These are phyloP conservation scores for Myotis lucifugus DNA, from an alignment of 2,113 vertebrate genomes.

Conservation along the genomic window DNA sequence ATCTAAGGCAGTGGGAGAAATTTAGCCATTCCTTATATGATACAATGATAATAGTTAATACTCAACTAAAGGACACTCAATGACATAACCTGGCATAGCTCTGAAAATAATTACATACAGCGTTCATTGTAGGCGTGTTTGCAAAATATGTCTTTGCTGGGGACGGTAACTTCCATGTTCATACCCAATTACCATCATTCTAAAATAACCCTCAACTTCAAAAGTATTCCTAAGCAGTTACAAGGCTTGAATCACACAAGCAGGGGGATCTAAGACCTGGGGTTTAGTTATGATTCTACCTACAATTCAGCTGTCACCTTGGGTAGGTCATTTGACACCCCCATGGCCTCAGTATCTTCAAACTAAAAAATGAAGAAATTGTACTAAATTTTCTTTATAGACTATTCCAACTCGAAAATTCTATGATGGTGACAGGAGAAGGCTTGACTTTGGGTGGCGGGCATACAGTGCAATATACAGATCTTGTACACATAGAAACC, in stretches of 20 bases:
- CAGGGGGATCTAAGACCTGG: neutral
- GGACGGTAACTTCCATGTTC: neutral
- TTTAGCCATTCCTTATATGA: neutral
- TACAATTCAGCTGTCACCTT: slow-evolving; percentile 55
- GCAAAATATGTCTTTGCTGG: neutral
- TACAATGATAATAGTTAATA: neutral
- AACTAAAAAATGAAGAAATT: slow-evolving; percentile 21
- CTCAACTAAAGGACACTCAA: slow-evolving; percentile 7
- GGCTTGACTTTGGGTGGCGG: no score
- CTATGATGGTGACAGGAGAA: neutral
- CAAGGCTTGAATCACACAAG: neutral
- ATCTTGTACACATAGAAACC: no score
- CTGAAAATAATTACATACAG: neutral
- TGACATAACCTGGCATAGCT: neutral
- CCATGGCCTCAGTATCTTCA: neutral
- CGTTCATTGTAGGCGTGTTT: neutral
- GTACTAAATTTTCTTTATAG: neutral
- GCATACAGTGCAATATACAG: no score
- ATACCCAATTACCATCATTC: slow-evolving; percentile 16
- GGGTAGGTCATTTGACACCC: neutral
- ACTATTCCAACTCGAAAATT: slow-evolving; percentile 4
- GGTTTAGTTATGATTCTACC: neutral
- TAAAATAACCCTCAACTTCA: slow-evolving; percentile 49
- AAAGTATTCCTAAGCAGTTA: slow-evolving; percentile 2
- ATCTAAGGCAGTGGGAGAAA: slow-evolving; percentile 14